Evolutionary conservation across 2,888 invertebrate genomes (phyloP).

Genomic region (Spicauda simplicius): DNA sequence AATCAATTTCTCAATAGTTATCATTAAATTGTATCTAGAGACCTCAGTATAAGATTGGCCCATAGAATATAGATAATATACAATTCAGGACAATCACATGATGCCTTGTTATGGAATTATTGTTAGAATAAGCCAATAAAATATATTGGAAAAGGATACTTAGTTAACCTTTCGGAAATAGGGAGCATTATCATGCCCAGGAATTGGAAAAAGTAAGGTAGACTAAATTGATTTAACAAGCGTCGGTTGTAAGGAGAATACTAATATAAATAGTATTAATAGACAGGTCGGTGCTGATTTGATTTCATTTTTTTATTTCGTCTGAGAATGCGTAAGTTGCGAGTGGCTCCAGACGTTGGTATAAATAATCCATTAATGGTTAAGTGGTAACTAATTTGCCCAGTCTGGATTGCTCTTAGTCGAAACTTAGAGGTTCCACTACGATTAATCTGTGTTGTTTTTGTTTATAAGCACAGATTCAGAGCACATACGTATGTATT

Average conservation of each 20-base stretch:
- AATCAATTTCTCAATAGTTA: not conserved
- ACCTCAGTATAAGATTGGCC: not conserved
- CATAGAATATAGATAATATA: not conserved
- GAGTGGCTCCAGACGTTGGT: too few species aligned
- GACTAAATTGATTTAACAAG: not conserved
- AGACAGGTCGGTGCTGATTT: not conserved
- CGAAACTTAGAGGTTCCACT: too few species aligned
- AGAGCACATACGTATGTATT: too few species aligned
- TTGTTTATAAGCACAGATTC: too few species aligned
- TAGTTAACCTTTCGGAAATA: not conserved
- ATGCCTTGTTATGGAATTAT: not conserved
- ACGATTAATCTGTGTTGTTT: too few species aligned
- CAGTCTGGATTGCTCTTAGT: not conserved
- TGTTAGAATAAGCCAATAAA: too few species aligned
- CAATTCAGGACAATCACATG: not conserved
- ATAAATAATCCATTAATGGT: not conserved
- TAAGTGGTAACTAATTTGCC: not conserved
- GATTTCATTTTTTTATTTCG: not conserved
- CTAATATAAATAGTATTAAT: not conserved
- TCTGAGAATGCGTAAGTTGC: constrained; percentile 2
- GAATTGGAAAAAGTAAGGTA: not conserved
- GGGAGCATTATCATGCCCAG: not conserved
- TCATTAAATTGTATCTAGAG: not conserved
- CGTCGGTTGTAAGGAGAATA: not conserved
- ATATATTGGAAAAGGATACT: constrained; percentile 3